Conservation (phyloP, 2,888 invertebrate genomes). For the Seira musarum region DNA sequence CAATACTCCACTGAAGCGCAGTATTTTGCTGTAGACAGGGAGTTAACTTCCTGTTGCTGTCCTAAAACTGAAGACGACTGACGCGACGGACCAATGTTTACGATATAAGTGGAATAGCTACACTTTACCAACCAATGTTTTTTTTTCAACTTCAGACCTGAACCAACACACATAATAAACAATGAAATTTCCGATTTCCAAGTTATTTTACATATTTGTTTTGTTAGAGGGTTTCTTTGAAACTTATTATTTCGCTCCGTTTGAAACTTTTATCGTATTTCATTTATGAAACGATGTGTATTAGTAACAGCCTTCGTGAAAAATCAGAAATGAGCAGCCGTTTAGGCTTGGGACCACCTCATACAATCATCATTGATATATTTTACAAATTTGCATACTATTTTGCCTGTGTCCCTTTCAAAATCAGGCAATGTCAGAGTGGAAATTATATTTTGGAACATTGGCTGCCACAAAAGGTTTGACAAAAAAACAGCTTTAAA, state of each 20-base stretch:
- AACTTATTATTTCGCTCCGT: background rate
- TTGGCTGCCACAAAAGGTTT: background rate
- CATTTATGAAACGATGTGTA: background rate
- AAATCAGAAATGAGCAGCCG: background rate
- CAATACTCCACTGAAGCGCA: too few relatives aligned
- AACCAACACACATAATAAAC: too few relatives aligned
- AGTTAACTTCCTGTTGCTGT: too few relatives aligned
- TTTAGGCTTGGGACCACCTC: too few relatives aligned
- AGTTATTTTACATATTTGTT: background rate
- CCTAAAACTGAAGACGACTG: too few relatives aligned
- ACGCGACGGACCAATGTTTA: too few relatives aligned
- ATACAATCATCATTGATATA: background rate
- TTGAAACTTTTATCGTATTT: background rate
- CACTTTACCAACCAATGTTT: too few relatives aligned
- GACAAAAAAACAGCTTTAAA: too few relatives aligned
- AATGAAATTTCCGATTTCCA: background rate
- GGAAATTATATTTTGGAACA: background rate
- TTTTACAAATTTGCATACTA: background rate
- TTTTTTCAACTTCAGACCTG: too few relatives aligned
- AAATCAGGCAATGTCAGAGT: background rate
- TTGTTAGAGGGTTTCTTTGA: background rate
- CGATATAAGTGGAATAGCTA: too few relatives aligned
- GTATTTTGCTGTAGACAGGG: too few relatives aligned
- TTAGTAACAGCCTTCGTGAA: background rate
- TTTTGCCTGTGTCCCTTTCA: background rate